Evolutionary conservation across 1,140 invertebrate species (phyloP), one percentile per base, ranked within the genome.

Genomic region (Holotrichia oblita): DNA sequence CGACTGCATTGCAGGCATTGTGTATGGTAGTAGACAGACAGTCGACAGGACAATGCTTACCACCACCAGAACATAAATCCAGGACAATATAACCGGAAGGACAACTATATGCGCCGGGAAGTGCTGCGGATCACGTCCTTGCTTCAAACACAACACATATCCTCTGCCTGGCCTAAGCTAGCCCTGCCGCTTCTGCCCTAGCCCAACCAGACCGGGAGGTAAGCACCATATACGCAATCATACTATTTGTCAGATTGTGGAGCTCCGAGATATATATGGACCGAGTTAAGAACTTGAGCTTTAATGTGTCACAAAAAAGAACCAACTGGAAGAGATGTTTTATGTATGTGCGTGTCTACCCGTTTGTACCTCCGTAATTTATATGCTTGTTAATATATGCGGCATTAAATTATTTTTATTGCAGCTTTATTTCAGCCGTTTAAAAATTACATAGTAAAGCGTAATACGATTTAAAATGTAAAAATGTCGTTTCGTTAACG

Each of bases 21-120:
- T 83, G 79, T 81, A 74, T 40, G 73, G 17, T 20, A 34, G 34
- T 41, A 72, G 77, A 76, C 79, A 81, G 80, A 81, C 80, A 83
- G 80, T 78, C 79, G 77, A 79, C 77, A 79, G 82, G 81, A 81
- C 82, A 81, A 81, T 81, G 79, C 81, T 78, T 76, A 74, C 81
- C 76, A 61, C 81, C 79, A 55, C 81, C 79, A 80, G 81, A 76
- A 80, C 80, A 83, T 83, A 83, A 83, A 83, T 83, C 80, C 78
- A 75, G 81, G 75, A 83, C 82, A 83, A 81, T 81, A 78, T 78
- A 79, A 79, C 78, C 79, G 82, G 81, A 81, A 80, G 79, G 73
- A 80, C 42, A 76, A 80, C 80, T 78, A 73, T 78, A 77, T 77
- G 81, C 82, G 81, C 79, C 82, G 79, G 82, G 80, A 83, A 83